A percentile compares a stretch with the other conserved stretches of the same genome.
phyloP scores from a whole-genome alignment of 2,888 invertebrate species.

The Meteorus colon region DNA sequence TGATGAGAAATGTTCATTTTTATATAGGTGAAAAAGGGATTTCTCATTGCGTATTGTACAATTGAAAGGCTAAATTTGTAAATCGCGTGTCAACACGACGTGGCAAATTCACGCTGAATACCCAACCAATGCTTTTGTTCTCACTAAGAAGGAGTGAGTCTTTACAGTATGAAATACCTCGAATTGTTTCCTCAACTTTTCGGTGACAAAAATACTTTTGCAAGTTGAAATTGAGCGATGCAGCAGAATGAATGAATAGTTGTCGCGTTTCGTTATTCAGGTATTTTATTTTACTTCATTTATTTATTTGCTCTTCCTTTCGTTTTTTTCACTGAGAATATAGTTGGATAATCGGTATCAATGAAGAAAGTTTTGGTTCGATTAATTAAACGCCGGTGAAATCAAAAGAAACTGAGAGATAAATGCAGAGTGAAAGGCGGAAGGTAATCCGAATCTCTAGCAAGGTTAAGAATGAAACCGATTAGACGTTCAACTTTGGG shows the following conservation, averaged over 20 bases:
- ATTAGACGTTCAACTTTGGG: conserved; percentile 34
- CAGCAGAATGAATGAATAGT: conserved; percentile 15
- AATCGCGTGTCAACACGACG: conserved; percentile 24
- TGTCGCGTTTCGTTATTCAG: not conserved
- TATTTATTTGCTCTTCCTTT: not conserved
- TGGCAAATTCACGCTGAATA: not conserved
- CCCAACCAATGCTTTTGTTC: not conserved
- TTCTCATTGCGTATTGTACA: not conserved
- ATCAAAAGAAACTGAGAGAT: conserved; percentile 34
- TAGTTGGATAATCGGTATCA: not conserved
- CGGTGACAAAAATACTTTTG: conserved; percentile 10
- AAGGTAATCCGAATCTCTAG: conserved; percentile 24
- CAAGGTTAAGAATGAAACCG: conserved; percentile 28
- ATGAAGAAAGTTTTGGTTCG: conserved; percentile 58
- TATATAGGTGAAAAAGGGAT: not conserved
- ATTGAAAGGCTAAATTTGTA: conserved; percentile 12
- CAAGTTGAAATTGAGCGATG: conserved; percentile 4
- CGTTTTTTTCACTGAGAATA: conserved; percentile 44
- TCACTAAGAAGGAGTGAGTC: not conserved
- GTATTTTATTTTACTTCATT: conserved; percentile 8
- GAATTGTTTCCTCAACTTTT: not conserved
- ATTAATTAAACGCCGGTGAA: conserved; percentile 58
- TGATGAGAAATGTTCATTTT: not conserved
- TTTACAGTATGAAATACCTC: not conserved
- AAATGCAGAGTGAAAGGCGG: conserved; percentile 30